These are phyloP conservation scores for Typhlomys cinereus DNA, from an alignment of 2,113 vertebrate species.

Conservation along the genomic window DNA sequence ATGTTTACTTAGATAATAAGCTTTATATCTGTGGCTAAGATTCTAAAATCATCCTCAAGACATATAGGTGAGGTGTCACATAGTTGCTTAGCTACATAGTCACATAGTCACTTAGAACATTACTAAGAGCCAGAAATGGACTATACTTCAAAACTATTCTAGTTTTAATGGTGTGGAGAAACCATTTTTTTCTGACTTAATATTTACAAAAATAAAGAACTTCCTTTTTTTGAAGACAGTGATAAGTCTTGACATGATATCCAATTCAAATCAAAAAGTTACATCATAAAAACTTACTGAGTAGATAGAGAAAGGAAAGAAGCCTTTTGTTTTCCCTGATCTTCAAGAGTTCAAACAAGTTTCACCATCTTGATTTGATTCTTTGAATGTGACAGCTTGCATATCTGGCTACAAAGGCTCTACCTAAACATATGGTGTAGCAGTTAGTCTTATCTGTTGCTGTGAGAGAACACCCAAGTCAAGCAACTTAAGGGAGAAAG, in stretches of 20 bases:
- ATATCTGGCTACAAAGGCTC: not conserved
- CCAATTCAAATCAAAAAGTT: not conserved
- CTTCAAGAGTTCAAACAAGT: not conserved
- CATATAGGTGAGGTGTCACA: constrained; percentile 22
- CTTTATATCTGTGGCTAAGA: not conserved
- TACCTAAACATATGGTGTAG: no score
- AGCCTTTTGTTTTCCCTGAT: not conserved
- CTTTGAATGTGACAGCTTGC: not conserved
- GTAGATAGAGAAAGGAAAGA: not conserved
- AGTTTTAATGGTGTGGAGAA: not conserved
- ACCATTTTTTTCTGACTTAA: constrained; percentile 6
- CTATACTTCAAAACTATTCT: no score
- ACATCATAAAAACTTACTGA: not conserved
- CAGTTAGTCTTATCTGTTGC: no score
- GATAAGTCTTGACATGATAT: constrained; percentile 18
- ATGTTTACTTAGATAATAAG: constrained; percentile 45
- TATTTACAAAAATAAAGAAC: not conserved
- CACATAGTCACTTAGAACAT: constrained; percentile 30
- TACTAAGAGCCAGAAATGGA: not conserved
- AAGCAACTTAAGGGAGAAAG: no score
- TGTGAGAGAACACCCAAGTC: no score
- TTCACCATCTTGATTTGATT: not conserved
- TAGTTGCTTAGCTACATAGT: not conserved
- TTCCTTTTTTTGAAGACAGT: not conserved
- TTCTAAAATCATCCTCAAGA: not conserved